Percentiles rank a stretch among this genome's conserved stretches.
phyloP scores from a whole-genome alignment of 2,797 vertebrate genomes.

The Squalus acanthias region DNA sequence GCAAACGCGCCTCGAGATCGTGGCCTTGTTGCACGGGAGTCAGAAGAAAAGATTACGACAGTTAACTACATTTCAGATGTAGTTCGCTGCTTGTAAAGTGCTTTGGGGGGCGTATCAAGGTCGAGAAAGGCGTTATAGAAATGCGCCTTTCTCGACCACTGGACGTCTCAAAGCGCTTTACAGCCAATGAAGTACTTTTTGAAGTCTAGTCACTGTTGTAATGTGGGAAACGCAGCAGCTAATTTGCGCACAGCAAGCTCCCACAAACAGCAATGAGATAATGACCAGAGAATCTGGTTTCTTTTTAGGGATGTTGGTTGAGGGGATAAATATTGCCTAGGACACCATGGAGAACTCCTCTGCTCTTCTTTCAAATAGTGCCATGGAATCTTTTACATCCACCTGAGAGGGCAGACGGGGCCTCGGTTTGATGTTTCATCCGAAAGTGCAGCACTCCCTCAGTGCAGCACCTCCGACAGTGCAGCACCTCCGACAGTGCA shows the following conservation, averaged over 20 bases:
- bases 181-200: not conserved
- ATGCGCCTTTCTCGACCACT: not conserved
- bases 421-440: not conserved
- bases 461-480: too few species aligned
- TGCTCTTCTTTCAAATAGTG: not conserved
- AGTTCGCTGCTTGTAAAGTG: too few species aligned
- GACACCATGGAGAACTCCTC: not conserved
- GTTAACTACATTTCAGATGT: too few species aligned
- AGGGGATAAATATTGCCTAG: not conserved
- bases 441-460: not conserved
- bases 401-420: not conserved
- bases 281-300: not conserved
- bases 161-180: not conserved
- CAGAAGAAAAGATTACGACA: too few species aligned
- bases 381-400: not conserved
- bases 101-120: too few species aligned
- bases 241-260: not conserved
- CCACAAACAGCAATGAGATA: not conserved
- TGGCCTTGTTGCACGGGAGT: too few species aligned
- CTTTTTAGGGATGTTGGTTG: not conserved
- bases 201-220: not conserved
- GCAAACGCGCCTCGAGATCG: not conserved
- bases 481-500: too few species aligned
- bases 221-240: not conserved
- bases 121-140: too few species aligned